Evolutionary conservation across 2,113 vertebrate species (phyloP).

Genomic region (Malurus cyaneus): DNA sequence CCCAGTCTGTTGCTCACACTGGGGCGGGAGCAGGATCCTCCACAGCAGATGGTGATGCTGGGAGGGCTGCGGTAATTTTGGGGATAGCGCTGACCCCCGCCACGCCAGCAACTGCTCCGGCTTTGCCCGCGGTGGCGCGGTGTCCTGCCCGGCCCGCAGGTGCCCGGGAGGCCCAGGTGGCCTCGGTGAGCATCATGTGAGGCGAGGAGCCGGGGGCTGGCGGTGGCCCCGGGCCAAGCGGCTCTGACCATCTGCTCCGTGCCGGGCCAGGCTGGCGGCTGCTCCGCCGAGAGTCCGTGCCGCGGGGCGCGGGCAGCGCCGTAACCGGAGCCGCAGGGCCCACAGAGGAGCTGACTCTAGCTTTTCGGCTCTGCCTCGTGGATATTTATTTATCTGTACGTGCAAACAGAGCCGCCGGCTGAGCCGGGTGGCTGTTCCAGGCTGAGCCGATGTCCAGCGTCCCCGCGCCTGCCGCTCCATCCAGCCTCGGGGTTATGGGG

Average conservation of each 20-base stretch:
- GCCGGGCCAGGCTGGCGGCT: neutral
- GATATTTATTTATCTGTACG: neutral
- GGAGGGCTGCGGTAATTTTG: neutral
- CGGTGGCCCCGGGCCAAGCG: slow-evolving; percentile 46
- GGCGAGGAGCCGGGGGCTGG: slow-evolving; percentile 34
- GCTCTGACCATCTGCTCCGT: slow-evolving; percentile 65
- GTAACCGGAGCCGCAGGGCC: slow-evolving; percentile 38
- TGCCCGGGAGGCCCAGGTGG: slow-evolving; percentile 68
- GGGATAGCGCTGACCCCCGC: neutral
- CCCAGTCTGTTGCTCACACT: rapidly evolving
- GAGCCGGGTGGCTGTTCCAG: neutral
- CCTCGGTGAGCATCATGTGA: slow-evolving; percentile 7
- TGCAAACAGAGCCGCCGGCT: neutral
- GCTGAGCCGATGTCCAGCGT: neutral
- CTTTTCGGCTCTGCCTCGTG: neutral
- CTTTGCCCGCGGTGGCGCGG: neutral
- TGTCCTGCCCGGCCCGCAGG: slow-evolving; percentile 12
- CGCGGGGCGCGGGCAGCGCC: neutral
- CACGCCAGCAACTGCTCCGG: neutral
- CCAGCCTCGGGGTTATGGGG: neutral
- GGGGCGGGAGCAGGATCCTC: neutral
- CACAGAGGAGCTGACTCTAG: slow-evolving; percentile 34
- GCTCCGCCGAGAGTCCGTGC: slow-evolving; percentile 24
- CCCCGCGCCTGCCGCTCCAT: rapidly evolving
- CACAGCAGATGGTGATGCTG: neutral